phyloP scores from a whole-genome alignment of 2,888 invertebrate species.

The Lasius platythorax region DNA sequence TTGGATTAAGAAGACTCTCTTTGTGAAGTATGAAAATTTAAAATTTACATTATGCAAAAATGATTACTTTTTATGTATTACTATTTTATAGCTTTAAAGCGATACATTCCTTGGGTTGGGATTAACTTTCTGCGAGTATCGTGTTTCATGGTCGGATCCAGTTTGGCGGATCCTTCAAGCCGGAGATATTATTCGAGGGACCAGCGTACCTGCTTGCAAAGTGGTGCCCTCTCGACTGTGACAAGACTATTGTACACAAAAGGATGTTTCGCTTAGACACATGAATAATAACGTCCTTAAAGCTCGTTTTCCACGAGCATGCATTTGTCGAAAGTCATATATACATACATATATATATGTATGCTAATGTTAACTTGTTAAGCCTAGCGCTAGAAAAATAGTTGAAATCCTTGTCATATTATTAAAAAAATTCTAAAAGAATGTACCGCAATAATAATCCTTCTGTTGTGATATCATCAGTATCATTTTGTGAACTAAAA shows the following conservation, averaged over 20 bases:
- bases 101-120: neutral
- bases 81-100: neutral
- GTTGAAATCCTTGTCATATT: neutral
- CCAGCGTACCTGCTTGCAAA: constrained; percentile 42
- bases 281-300: neutral
- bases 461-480: neutral
- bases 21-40: neutral
- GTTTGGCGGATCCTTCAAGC: constrained; percentile 35
- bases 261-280: constrained; percentile 17
- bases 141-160: constrained; percentile 19
- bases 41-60: neutral
- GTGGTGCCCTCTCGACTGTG: constrained; percentile 50
- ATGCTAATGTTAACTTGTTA: neutral
- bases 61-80: neutral
- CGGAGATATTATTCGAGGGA: constrained; percentile 16
- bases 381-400: neutral
- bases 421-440: neutral
- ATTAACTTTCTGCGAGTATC: constrained; percentile 35
- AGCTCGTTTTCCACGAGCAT: neutral
- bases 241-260: constrained; percentile 10
- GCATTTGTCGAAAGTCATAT: neutral
- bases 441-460: neutral
- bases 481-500: neutral
- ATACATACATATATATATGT: no score
- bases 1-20: neutral